Evolutionary conservation across 2,797 vertebrate genomes (phyloP).

Genomic region (Epinephelus coioides): DNA sequence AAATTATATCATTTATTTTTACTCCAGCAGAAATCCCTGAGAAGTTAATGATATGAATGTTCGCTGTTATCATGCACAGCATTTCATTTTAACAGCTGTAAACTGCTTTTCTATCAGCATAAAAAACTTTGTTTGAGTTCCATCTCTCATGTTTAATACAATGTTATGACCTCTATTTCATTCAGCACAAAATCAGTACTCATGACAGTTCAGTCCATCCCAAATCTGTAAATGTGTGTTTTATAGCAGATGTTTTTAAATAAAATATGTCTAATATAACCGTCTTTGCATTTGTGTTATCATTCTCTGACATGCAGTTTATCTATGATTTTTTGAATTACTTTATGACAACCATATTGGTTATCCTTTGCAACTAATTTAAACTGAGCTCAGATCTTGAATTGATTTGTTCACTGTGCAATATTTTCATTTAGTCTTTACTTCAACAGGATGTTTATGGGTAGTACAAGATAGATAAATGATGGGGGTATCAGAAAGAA

Average conservation of each 20-base stretch:
- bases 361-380: neutral
- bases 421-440: neutral
- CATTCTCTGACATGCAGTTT: neutral
- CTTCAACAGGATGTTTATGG: neutral
- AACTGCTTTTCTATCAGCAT: conserved; percentile 5
- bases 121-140: conserved; percentile 12
- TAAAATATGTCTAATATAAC: conserved; percentile 67
- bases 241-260: conserved; percentile 69
- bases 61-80: neutral
- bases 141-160: neutral
- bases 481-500: neutral
- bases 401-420: neutral
- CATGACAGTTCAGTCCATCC: neutral
- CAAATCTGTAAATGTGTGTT: conserved; percentile 60
- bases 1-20: conserved; percentile 29
- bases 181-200: neutral
- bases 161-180: neutral
- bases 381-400: neutral
- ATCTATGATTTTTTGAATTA: neutral
- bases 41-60: conserved; percentile 13
- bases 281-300: neutral
- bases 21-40: conserved; percentile 37
- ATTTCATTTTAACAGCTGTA: conserved; percentile 36
- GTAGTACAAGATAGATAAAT: neutral
- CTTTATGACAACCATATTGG: neutral